Percentiles rank a stretch among this genome's conserved stretches.
Evolutionary conservation across 1,140 invertebrate genomes (phyloP).

Genomic region (Pseudomyrmex pallidus): DNA sequence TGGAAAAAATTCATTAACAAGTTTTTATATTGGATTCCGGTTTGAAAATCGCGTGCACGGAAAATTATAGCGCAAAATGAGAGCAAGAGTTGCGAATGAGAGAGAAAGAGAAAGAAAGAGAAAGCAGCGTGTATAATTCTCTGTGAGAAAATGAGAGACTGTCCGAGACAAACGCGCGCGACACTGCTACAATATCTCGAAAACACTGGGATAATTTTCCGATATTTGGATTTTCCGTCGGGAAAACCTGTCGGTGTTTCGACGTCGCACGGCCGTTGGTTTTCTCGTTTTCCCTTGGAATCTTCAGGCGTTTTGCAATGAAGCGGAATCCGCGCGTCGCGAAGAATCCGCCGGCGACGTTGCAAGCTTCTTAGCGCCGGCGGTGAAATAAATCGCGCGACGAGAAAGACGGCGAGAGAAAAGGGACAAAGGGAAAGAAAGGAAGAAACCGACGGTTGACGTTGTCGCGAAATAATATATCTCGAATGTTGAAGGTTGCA

Average conservation of each 20-base stretch:
- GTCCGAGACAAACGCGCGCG: not conserved
- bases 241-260: not conserved
- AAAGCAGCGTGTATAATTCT: not conserved
- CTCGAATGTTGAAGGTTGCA: conserved; percentile 71
- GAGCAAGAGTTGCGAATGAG: too few species aligned
- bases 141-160: not conserved
- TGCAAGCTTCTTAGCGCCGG: conserved; percentile 66
- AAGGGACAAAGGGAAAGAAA: not conserved
- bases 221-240: conserved; percentile 36
- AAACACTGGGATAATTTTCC: conserved; percentile 21
- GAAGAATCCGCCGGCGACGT: conserved; percentile 55
- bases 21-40: not conserved
- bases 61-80: conserved; percentile 5
- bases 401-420: conserved; percentile 17
- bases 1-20: not conserved
- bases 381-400: conserved; percentile 64
- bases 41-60: not conserved
- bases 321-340: conserved; percentile 37
- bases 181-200: conserved; percentile 3
- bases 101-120: too few species aligned
- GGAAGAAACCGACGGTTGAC: conserved; percentile 65
- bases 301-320: conserved; percentile 35
- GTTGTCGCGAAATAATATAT: conserved; percentile 74
- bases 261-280: not conserved
- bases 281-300: conserved; percentile 27